phyloP scores from a whole-genome alignment of 2,888 invertebrate genomes.

The Sycophila texana region DNA sequence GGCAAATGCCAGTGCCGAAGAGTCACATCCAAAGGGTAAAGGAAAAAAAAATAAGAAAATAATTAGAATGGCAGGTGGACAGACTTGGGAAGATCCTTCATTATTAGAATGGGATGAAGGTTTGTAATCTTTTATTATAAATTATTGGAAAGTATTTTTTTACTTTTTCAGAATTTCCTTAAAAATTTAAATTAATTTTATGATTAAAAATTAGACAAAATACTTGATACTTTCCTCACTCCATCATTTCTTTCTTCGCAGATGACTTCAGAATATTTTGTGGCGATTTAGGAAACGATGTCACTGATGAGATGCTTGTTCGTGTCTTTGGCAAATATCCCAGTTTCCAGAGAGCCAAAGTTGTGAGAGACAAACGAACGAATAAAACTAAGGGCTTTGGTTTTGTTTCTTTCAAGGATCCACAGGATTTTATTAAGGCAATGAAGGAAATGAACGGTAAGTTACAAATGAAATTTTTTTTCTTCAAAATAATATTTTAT shows the following conservation, averaged over 20 bases:
- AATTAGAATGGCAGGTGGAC: constrained; percentile 93
- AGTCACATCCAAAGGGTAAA: constrained; percentile 74
- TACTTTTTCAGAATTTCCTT: not conserved
- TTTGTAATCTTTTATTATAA: constrained; percentile 62
- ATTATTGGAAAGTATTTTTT: too few species aligned
- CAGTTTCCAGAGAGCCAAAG: constrained; percentile 95
- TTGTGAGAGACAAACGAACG: constrained; percentile 95
- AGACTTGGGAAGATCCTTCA: constrained; percentile 97
- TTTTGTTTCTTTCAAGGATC: constrained; percentile 98
- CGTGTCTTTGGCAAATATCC: constrained; percentile 96
- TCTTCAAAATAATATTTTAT: constrained; percentile 58
- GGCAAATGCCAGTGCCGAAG: constrained; percentile 73
- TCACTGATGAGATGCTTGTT: constrained; percentile 97
- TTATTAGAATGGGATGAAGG: constrained; percentile 96
- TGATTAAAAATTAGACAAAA: not conserved
- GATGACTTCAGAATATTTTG: constrained; percentile 99
- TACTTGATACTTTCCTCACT: constrained; percentile 27
- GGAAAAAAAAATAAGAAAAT: constrained; percentile 84
- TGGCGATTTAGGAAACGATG: constrained; percentile 99
- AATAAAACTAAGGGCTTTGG: constrained; percentile 99
- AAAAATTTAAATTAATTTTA: not conserved
- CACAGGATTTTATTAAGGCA: constrained; percentile 97
- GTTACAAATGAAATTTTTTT: constrained; percentile 62
- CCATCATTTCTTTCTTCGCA: constrained; percentile 63
- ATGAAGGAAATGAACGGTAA: constrained; percentile 99